phyloP scores from a whole-genome alignment of 2,113 vertebrate genomes.

The Eudyptes chrysolophus region DNA sequence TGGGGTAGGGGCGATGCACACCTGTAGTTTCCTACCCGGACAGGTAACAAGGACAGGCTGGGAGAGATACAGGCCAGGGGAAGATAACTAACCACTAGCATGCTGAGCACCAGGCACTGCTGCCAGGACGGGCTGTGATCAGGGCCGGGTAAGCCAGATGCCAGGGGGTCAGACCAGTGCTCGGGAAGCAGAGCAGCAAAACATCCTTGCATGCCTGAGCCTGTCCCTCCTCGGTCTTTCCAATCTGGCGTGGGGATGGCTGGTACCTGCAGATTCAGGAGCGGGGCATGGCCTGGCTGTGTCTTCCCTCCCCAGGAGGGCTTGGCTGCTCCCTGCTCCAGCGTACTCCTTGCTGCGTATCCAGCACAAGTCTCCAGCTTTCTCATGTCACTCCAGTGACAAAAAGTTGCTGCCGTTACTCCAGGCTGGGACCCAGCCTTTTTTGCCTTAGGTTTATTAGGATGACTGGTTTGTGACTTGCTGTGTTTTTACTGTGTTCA shows the following conservation, averaged over 20 bases:
- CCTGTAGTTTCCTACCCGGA: background rate
- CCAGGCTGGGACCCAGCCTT: background rate
- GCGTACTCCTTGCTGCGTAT: rapidly evolving
- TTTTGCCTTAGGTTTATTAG: background rate
- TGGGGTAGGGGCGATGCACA: background rate
- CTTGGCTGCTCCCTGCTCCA: background rate
- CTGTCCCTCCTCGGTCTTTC: background rate
- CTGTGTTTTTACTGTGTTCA: background rate
- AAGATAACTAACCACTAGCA: background rate
- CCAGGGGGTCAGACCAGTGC: background rate
- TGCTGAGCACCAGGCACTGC: background rate
- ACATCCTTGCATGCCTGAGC: background rate
- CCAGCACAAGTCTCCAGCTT: background rate
- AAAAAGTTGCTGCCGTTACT: background rate
- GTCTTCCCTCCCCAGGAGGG: background rate
- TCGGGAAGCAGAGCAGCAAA: background rate
- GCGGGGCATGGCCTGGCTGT: rapidly evolving
- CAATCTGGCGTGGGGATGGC: background rate
- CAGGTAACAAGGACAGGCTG: background rate
- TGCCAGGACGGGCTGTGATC: background rate
- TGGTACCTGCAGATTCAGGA: background rate
- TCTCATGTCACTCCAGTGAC: background rate
- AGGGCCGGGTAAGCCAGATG: background rate
- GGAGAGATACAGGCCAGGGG: background rate
- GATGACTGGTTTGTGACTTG: background rate